phyloP scores from a whole-genome alignment of 2,113 vertebrate genomes.

The Carassius carassius region DNA sequence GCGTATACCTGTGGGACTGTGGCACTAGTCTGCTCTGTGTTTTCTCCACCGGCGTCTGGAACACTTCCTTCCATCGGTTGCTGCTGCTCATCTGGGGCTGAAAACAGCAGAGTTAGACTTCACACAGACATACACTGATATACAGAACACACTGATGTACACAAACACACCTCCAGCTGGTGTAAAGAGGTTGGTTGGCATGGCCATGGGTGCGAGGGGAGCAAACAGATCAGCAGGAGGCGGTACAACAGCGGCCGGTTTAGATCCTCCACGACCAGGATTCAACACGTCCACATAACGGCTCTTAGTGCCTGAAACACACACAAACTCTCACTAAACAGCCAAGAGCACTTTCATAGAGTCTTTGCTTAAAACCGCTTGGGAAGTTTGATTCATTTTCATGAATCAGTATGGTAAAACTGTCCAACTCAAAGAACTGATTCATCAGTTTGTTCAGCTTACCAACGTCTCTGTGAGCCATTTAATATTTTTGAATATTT shows the following conservation, averaged over 20 bases:
- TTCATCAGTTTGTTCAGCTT: background rate
- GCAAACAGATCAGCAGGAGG: constrained; percentile 90
- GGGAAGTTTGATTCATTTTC: no score
- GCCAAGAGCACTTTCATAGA: background rate
- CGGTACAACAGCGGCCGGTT: constrained; percentile 69
- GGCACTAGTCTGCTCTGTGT: constrained; percentile 68
- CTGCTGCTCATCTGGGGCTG: constrained; percentile 78
- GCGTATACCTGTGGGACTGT: constrained; percentile 67
- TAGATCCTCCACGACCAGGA: constrained; percentile 76
- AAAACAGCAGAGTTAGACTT: constrained; percentile 7
- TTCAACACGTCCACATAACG: constrained; percentile 95
- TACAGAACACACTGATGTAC: background rate
- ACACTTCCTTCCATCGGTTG: constrained; percentile 76
- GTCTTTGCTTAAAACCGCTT: background rate
- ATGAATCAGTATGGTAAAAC: background rate
- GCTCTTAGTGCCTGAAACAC: constrained; percentile 74
- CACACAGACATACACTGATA: background rate
- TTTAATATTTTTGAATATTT: background rate
- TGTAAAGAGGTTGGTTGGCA: constrained; percentile 85
- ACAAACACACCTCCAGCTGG: constrained; percentile 84
- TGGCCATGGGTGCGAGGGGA: constrained; percentile 90
- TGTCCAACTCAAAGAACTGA: background rate
- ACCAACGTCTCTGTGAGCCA: background rate
- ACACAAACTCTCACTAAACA: constrained; percentile 1
- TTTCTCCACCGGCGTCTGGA: constrained; percentile 62